A percentile compares a stretch with the other conserved stretches of the same genome.
These are phyloP conservation scores for Tetragonula carbonaria DNA, from an alignment of 2,888 invertebrate genomes.

Conservation along the genomic window DNA sequence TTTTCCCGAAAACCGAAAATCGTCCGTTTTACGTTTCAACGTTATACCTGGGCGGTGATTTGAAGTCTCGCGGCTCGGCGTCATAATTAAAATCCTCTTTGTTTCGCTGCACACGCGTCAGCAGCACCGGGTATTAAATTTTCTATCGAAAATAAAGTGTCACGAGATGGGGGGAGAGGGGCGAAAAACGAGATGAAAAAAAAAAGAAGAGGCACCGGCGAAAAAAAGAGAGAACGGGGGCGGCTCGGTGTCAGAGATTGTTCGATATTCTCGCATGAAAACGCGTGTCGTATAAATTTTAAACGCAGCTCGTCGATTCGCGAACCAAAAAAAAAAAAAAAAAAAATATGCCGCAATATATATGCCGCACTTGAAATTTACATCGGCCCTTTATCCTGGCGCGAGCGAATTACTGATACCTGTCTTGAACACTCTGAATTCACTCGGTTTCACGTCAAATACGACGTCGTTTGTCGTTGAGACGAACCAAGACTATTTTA, in stretches of 20 bases:
- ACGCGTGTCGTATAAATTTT: constrained; percentile 68
- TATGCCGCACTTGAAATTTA: constrained; percentile 57
- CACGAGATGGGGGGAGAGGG: neutral
- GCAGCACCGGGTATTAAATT: constrained; percentile 59
- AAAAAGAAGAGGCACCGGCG: neutral
- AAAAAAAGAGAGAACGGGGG: neutral
- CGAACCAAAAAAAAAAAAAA: neutral
- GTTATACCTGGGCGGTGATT: constrained; percentile 12
- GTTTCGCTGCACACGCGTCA: constrained; percentile 55
- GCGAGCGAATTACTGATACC: constrained; percentile 45
- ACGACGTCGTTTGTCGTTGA: neutral
- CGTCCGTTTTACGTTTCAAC: neutral
- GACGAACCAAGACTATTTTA: too few species aligned
- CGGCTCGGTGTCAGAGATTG: constrained; percentile 38
- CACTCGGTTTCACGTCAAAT: neutral
- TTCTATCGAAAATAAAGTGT: constrained; percentile 65
- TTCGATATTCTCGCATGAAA: constrained; percentile 64
- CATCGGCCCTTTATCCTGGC: constrained; percentile 46
- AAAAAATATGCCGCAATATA: constrained; percentile 19
- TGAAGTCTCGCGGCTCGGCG: constrained; percentile 10
- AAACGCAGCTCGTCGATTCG: constrained; percentile 51
- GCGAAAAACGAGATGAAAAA: too few species aligned
- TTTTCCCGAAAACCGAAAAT: neutral
- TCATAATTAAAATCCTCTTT: constrained; percentile 61
- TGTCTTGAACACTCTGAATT: constrained; percentile 16